These are phyloP conservation scores for Ptilodon capucinus DNA, from an alignment of 2,888 invertebrate genomes.

Conservation along the genomic window DNA sequence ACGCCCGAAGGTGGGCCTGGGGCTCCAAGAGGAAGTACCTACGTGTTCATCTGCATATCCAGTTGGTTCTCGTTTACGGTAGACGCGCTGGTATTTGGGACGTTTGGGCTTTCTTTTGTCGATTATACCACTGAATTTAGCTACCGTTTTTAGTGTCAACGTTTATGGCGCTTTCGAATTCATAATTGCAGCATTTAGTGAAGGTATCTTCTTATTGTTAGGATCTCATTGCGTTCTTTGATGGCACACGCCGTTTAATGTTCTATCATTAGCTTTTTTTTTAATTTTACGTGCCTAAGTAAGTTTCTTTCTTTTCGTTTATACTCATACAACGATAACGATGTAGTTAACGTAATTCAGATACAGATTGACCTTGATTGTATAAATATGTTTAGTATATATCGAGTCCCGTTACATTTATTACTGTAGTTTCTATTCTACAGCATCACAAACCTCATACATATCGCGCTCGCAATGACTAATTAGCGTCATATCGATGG, in stretches of 20 bases:
- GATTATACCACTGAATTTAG: conserved; percentile 22
- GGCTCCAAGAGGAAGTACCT: conserved; percentile 43
- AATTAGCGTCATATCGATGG: too few species aligned
- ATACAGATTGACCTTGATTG: too few species aligned
- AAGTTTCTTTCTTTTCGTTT: too few species aligned
- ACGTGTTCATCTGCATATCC: conserved; percentile 47
- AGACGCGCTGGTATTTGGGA: conserved; percentile 51
- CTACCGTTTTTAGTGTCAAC: conserved; percentile 5
- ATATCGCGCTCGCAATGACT: too few species aligned
- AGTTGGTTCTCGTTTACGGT: conserved; percentile 48
- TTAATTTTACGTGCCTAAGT: background rate
- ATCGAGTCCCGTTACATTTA: too few species aligned
- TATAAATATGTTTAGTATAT: too few species aligned
- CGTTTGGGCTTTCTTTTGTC: conserved; percentile 41
- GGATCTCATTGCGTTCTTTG: background rate
- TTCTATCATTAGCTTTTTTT: background rate
- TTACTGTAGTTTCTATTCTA: too few species aligned
- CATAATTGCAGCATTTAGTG: background rate
- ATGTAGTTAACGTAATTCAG: too few species aligned
- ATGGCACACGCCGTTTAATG: background rate
- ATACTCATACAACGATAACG: too few species aligned
- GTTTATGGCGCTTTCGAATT: conserved; percentile 8
- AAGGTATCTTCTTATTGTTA: background rate
- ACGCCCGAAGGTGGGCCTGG: conserved; percentile 44
- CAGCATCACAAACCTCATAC: too few species aligned